Evolutionary conservation across 2,888 invertebrate genomes (phyloP), one percentile per base, ranked within the genome.

Genomic region (Pyrocoelia pectoralis): DNA sequence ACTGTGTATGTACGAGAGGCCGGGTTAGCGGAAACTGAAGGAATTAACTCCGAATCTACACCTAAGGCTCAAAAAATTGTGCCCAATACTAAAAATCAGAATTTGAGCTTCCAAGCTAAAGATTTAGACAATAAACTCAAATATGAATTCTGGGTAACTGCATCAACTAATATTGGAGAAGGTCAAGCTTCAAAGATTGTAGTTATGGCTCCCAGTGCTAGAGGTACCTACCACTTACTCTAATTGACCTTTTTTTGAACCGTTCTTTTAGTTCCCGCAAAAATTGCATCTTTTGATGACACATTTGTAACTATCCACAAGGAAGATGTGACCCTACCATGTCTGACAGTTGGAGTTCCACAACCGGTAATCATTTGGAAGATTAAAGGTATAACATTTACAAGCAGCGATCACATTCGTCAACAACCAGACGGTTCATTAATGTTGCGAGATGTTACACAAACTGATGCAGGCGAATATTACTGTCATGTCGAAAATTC

Each of bases 101-200:
- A 81, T 66, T 89, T 95, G 78, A 95, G 92, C 76, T 93, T 92
- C 79, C 94, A 95, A 76, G 93, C 95, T 10, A 90, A 90, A 18
- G 92, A 92, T 70, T 82, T 97, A 73, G 92, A 92, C 73, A 87
- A 88, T 76, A 89, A 91, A 69, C 88, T 91, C 67, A 90, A 93
- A 61, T 96, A 95, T 77, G 94, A 95, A 81, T 97, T 97, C 83
- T 95, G 95, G 92, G 95, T 97, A 0, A 95, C 95, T 2, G 97
- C 96, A 40, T 94, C 93, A 66, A 97, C 97, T 0, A 92, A 92
- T 71, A 95, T 96, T 76, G 97, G 97, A 0, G 96, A 97, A 85
- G 96, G 97, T 41, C 93, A 94, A 79, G 89, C 92, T 59, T 96
- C 96, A 60, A 92, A 93, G 75, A 92, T 92, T 67, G 94, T 95